Evolutionary conservation across 2,797 vertebrate genomes (phyloP).

Genomic region (Hydrocynus forskahlii): DNA sequence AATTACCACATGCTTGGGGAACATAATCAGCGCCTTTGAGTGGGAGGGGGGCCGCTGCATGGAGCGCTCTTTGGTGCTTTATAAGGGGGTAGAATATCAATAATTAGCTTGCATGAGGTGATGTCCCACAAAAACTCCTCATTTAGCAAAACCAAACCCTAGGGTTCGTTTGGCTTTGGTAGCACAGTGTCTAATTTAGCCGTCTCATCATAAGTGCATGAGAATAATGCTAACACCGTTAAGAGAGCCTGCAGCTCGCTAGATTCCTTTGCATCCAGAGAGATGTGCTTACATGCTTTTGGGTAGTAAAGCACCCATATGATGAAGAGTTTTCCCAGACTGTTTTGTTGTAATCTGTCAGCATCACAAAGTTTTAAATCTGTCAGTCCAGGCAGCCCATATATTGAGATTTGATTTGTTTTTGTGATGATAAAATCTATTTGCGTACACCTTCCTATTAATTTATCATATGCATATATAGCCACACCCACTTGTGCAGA

Average conservation of each 20-base stretch:
- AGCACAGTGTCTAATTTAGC: conserved; percentile 21
- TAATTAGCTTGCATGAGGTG: conserved; percentile 40
- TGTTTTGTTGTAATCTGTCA: too few species aligned
- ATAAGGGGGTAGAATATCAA: conserved; percentile 30
- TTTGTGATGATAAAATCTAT: too few species aligned
- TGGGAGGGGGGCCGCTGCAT: neutral
- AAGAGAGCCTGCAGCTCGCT: neutral
- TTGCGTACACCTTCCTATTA: too few species aligned
- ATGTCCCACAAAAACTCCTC: conserved; percentile 24
- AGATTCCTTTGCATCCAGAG: neutral
- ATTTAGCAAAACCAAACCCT: conserved; percentile 43
- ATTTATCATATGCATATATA: too few species aligned
- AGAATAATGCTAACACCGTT: neutral
- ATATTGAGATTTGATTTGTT: too few species aligned
- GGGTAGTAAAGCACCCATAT: too few species aligned
- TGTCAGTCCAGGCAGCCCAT: too few species aligned
- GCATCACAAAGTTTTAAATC: too few species aligned
- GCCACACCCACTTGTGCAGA: too few species aligned
- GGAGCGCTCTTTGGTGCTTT: conserved; percentile 4
- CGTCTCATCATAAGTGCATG: conserved; percentile 7
- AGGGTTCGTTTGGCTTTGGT: neutral
- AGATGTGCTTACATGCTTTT: too few species aligned
- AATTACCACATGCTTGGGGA: conserved; percentile 15
- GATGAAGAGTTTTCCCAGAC: too few species aligned
- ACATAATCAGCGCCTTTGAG: conserved; percentile 10